Base-by-base conservation (phyloP, 2,797 vertebrate species). In the Loris lydekkerianus region DNA sequence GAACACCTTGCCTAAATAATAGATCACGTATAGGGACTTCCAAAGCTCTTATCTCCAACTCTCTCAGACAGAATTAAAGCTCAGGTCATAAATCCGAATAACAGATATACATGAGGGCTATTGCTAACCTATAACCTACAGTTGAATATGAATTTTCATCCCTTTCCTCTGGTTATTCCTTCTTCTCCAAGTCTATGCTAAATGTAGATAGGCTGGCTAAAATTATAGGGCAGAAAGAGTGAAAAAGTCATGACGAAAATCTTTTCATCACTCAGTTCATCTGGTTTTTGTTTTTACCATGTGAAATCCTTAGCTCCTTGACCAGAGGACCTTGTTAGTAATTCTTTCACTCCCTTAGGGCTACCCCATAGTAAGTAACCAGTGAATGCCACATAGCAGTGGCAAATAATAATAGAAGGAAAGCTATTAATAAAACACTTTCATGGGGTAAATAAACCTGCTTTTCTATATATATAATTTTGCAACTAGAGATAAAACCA, bases 321-420 rank as follows among this genome's bases (percentile, higher is more conserved):
- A 58, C n/a, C 18, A n/a, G 10, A n/a, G 40, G 21, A 31, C 46
- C 61, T 67, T n/a, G 60, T 58, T 60, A 77, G 58, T 73, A n/a
- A 73, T 78, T 46, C 46, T 58, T 43, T 85, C 25, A 20, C 49
- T 80, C 31, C 89, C 31, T 40, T 65, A 20, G 75, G 18, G 5
- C 73, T 75, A 37, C 61, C 25, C 61, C 29, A 27, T 40, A 53
- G 49, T 31, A 85, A 86, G 65, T 75, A 86, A 43, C 61, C 65
- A 63, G 17, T 37, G 43, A 86, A 89, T 93, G 40, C 8, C 72
- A 86, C 81, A 37, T 76, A 43, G 73, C 13, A 18, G n/a, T 60
- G 70, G 40, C 46, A 70, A 78, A 84, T 43, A 23, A 34, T 76
- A 86, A 93, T 37, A 89, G 34, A 92, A 76, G 69, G 49, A 96